phyloP scores from a whole-genome alignment of 2,888 invertebrate genomes.

The Drosophila aldrichi region DNA sequence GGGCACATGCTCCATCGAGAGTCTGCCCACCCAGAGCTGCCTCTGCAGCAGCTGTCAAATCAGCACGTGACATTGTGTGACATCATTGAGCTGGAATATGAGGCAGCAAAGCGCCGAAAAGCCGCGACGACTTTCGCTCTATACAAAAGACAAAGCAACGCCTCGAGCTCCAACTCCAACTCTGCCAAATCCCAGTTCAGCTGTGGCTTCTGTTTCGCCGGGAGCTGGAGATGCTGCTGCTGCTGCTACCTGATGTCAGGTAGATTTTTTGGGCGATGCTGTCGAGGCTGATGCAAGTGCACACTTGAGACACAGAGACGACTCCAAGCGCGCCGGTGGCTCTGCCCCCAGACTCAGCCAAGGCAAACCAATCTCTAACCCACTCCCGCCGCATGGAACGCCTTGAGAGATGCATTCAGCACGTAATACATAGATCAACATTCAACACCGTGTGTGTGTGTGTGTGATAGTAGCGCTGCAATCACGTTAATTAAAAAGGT shows the following conservation, averaged over 20 bases:
- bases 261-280: constrained; percentile 47
- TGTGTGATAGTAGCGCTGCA: constrained; percentile 65
- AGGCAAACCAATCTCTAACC: constrained; percentile 10
- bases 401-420: constrained; percentile 72
- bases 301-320: constrained; percentile 72
- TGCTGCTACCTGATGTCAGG: constrained; percentile 36
- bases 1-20: constrained; percentile 42
- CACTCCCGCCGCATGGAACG: constrained; percentile 38
- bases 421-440: constrained; percentile 82
- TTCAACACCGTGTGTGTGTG: constrained; percentile 25
- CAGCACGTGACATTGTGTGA: constrained; percentile 79
- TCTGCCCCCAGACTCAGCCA: constrained; percentile 18
- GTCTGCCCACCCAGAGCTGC: constrained; percentile 18
- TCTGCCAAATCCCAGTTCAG: constrained; percentile 37
- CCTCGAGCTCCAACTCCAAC: constrained; percentile 36
- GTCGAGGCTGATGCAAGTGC: constrained; percentile 66
- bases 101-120: constrained; percentile 63
- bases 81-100: constrained; percentile 79
- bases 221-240: background rate
- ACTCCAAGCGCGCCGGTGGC: constrained; percentile 41
- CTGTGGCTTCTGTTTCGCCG: constrained; percentile 47
- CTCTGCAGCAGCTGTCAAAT: constrained; percentile 50
- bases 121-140: constrained; percentile 69
- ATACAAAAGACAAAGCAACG: constrained; percentile 66
- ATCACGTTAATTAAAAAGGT: constrained; percentile 84